Conservation (phyloP, 2,888 invertebrate genomes). For the Cerceris ruficornis region DNA sequence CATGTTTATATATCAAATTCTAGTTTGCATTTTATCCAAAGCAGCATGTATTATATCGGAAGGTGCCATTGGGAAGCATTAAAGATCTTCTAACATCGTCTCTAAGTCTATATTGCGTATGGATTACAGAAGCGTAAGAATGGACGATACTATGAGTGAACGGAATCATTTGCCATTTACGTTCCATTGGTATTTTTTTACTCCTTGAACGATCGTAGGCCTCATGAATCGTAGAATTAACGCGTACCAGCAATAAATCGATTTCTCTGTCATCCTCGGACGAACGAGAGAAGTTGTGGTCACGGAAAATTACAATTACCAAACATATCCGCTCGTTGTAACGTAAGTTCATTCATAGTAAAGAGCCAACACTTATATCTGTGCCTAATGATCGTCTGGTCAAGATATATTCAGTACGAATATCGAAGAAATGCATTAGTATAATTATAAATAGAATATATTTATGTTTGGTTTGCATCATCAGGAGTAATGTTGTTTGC, state of each 20-base stretch:
- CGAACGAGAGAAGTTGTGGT: too few relatives aligned
- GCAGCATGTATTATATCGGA: slow-evolving; percentile 53
- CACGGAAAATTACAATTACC: too few relatives aligned
- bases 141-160: slow-evolving; percentile 70
- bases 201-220: background rate
- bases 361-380: slow-evolving; percentile 64
- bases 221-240: too few relatives aligned
- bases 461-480: slow-evolving; percentile 77
- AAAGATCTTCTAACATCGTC: slow-evolving; percentile 67
- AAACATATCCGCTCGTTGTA: background rate
- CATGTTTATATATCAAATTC: slow-evolving; percentile 39
- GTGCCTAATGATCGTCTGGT: slow-evolving; percentile 74
- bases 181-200: slow-evolving; percentile 7
- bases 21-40: slow-evolving; percentile 49
- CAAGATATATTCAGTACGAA: slow-evolving; percentile 67
- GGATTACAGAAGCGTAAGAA: slow-evolving; percentile 65
- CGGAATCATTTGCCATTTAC: slow-evolving; percentile 20
- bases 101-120: slow-evolving; percentile 66
- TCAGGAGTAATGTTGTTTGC: slow-evolving; percentile 74
- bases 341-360: slow-evolving; percentile 70
- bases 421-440: slow-evolving; percentile 64
- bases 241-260: background rate
- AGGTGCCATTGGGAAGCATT: slow-evolving; percentile 69
- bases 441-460: slow-evolving; percentile 74
- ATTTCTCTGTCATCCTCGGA: background rate